These are phyloP conservation scores for Orthosia gracilis DNA, from an alignment of 2,888 invertebrate species.

Conservation along the genomic window DNA sequence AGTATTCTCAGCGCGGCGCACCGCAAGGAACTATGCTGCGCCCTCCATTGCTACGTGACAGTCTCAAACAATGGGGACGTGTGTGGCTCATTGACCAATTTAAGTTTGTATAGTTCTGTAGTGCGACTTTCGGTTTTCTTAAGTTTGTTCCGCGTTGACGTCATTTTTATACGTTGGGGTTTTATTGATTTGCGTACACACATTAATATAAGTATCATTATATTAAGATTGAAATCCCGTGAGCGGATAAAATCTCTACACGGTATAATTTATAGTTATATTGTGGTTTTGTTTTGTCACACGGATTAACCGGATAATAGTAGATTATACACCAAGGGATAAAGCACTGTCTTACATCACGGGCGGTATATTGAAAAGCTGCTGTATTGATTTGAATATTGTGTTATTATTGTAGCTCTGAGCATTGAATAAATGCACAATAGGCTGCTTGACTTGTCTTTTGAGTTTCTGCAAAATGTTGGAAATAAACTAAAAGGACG, in stretches of 20 bases:
- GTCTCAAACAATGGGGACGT: slow-evolving; percentile 53
- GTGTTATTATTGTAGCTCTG: too few species aligned
- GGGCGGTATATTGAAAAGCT: too few species aligned
- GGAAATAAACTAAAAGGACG: too few species aligned
- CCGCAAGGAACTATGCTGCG: slow-evolving; percentile 65
- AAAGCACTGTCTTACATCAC: too few species aligned
- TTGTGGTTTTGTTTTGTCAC: not conserved
- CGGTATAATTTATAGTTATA: not conserved
- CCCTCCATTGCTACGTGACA: slow-evolving; percentile 68
- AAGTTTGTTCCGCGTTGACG: slow-evolving; percentile 52
- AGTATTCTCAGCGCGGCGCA: slow-evolving; percentile 56
- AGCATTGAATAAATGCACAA: too few species aligned
- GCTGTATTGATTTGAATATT: too few species aligned
- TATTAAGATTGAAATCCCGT: not conserved
- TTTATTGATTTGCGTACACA: not conserved
- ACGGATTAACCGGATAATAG: too few species aligned
- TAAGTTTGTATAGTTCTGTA: slow-evolving; percentile 36
- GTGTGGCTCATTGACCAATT: slow-evolving; percentile 44
- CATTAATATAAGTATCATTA: not conserved
- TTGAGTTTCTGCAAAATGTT: too few species aligned
- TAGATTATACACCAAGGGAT: too few species aligned
- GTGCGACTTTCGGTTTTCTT: slow-evolving; percentile 49
- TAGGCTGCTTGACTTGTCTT: too few species aligned
- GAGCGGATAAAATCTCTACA: not conserved
- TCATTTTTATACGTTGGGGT: slow-evolving; percentile 38